Conservation (phyloP, 2,113 vertebrate genomes). For the Callorhinus ursinus region DNA sequence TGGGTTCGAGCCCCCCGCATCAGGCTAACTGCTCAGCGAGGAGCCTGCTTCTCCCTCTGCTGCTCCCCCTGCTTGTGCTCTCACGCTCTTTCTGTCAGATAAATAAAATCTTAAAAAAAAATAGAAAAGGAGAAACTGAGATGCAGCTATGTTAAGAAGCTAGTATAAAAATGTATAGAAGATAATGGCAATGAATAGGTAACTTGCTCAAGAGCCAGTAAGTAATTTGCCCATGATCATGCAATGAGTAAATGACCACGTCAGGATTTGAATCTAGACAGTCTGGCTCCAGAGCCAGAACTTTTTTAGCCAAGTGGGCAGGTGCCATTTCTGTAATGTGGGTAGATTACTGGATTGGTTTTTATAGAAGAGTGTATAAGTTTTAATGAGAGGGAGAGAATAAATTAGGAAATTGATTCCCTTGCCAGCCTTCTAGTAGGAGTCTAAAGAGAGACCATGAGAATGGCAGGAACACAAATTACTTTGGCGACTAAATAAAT, state of each 20-base stretch:
- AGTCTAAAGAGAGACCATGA: constrained; percentile 12
- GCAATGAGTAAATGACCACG: not conserved
- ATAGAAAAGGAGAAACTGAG: not conserved
- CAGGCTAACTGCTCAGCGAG: not conserved
- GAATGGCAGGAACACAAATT: not conserved
- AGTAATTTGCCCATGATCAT: not conserved
- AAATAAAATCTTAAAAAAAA: too few species aligned
- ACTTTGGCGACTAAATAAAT: not conserved
- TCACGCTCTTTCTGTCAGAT: not conserved
- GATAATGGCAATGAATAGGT: not conserved
- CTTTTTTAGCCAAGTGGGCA: not conserved
- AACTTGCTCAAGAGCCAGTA: not conserved
- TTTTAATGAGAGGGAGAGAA: not conserved
- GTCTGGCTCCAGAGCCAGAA: not conserved
- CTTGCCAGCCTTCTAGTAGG: not conserved
- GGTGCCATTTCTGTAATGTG: not conserved
- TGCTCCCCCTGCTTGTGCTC: not conserved
- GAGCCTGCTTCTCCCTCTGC: not conserved
- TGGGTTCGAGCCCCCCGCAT: too few species aligned
- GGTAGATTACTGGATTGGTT: not conserved
- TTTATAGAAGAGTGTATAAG: not conserved
- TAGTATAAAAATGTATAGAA: not conserved
- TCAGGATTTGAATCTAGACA: not conserved
- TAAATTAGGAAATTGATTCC: not conserved
- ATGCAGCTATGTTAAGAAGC: not conserved